phyloP scores from a whole-genome alignment of 2,113 vertebrate species.

The human region GRCh38 chr14:59334501-59335000 shows the following conservation, averaged over 20 bases:
- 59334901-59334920: not conserved
- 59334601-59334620: not conserved
- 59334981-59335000: not conserved
- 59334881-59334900: not conserved
- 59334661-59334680: not conserved
- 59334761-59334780: conserved; percentile 8
- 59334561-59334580: not conserved
- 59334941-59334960: not conserved
- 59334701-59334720: not conserved
- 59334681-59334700: not conserved
- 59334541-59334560: not conserved
- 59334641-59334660: conserved; percentile 34
- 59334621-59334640: not conserved
- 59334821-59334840: not conserved
- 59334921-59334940: not conserved
- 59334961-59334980: not conserved
- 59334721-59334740: not conserved
- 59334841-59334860: not conserved
- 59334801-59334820: not conserved
- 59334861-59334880: not conserved
- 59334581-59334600: not conserved
- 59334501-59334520: conserved; percentile 32
- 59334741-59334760: conserved; percentile 35
- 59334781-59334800: not conserved
- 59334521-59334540: not conserved